A percentile compares a stretch with the other conserved stretches of the same genome.
phyloP scores from a whole-genome alignment of 2,888 invertebrate species.

The Phanerotoma sp. region DNA sequence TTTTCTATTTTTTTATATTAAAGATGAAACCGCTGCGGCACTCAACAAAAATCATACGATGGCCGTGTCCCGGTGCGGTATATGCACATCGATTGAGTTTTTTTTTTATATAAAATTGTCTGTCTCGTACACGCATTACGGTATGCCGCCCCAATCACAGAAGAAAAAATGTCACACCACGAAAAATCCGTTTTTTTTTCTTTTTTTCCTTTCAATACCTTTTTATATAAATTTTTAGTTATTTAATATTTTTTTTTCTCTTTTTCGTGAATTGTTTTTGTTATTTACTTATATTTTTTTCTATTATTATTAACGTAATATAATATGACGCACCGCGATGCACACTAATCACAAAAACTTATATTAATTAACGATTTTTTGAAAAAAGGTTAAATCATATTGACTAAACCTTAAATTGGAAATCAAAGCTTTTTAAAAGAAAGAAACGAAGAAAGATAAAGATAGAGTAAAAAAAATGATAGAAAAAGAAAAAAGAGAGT shows the following conservation, averaged over 20 bases:
- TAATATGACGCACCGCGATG: slow-evolving; percentile 11
- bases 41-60: slow-evolving; percentile 15
- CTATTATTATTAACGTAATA: background rate
- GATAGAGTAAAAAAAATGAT: slow-evolving; percentile 3
- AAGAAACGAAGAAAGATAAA: slow-evolving; percentile 14
- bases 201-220: slow-evolving; percentile 21
- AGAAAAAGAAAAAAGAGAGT: background rate
- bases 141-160: slow-evolving; percentile 87
- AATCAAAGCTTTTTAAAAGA: slow-evolving; percentile 2
- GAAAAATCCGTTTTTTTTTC: slow-evolving; percentile 50
- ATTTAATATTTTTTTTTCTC: slow-evolving; percentile 18
- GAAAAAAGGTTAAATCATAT: no score
- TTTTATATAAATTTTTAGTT: slow-evolving; percentile 1
- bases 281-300: background rate
- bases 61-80: slow-evolving; percentile 9
- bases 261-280: background rate
- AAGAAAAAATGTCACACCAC: slow-evolving; percentile 83
- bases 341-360: slow-evolving; percentile 10
- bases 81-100: slow-evolving; percentile 31
- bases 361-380: slow-evolving; percentile 7
- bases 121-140: slow-evolving; percentile 52
- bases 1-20: slow-evolving; percentile 51
- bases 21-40: slow-evolving; percentile 19
- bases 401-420: no score
- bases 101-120: slow-evolving; percentile 34